Evolutionary conservation across 2,797 vertebrate species (phyloP), one percentile per base, ranked within the genome.

Genomic region (Tragopan temminckii): DNA sequence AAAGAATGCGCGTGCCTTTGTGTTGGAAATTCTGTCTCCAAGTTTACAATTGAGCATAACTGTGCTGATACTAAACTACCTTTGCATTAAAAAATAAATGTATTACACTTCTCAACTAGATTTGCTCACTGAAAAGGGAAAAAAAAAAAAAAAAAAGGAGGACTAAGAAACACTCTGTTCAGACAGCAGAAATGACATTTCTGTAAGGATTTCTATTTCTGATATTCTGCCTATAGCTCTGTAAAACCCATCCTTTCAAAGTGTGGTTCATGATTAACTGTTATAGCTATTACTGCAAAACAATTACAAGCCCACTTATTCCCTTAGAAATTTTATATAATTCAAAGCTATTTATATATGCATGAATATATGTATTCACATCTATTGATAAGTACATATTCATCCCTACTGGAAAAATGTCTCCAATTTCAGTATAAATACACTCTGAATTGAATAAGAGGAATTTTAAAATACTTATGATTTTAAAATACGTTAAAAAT

Each of bases 31-130:
- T 72, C 62, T 12, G 45, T 52, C 33, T 95, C 24, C 72, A 77
- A 89, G 45, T 92, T 70, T 82, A 85, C 36, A 93, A 6, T 9
- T 16, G 8, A 74, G 5, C 69, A 77, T 84, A 96, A 94, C 33
- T 87, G 64, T 33, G 68, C 90, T 71, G 40, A 86, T 88, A 53
- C 33, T 93, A 89, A 96, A 92, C 68, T 78, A 87, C 15, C 12
- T 95, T 82, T 91, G 23, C 75, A 93, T 76, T 81, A 92, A 10
- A 91, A 96, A 95, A 95, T 67, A 25, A 53, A 86, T 80, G 69
- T 94, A 83, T 94, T 96, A 94, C 83, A 67, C 19, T 71, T 94
- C 76, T 92, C 15, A 64, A 42, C 24, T 91, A 87, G 66, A 90
- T 93, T 91, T 78, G 53, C 48, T 13, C 79, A 69, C 24, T 93